Conservation (phyloP, 2,113 vertebrate species). For the Nerophis ophidion region DNA sequence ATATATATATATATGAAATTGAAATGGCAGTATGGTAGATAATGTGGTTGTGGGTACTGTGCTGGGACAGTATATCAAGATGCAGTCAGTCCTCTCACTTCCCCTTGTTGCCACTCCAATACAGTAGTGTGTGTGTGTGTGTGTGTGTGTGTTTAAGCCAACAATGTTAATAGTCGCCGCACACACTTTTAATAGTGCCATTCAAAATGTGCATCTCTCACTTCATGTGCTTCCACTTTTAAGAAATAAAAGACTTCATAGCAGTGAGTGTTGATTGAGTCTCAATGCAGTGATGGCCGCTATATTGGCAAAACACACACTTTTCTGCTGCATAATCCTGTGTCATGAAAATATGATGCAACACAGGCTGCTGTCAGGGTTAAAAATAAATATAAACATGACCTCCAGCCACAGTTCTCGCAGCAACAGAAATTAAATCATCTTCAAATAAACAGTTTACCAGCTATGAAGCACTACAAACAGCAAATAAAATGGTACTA, state of each 20-base stretch:
- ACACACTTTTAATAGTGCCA: neutral
- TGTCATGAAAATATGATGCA: constrained; percentile 56
- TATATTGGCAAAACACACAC: neutral
- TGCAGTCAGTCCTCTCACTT: constrained; percentile 71
- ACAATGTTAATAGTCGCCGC: constrained; percentile 70
- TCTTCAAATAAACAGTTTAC: neutral
- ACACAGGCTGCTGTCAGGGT: constrained; percentile 2
- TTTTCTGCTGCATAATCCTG: constrained; percentile 48
- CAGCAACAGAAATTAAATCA: no score
- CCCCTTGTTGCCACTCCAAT: constrained; percentile 73
- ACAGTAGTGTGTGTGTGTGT: constrained; percentile 65
- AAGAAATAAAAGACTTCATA: neutral
- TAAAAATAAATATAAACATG: neutral
- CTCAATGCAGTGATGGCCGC: neutral
- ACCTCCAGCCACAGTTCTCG: neutral
- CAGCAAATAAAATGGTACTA: neutral
- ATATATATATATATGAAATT: constrained; percentile 22
- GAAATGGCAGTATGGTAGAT: constrained; percentile 42
- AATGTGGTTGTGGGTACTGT: constrained; percentile 65
- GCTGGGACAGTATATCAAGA: constrained; percentile 63
- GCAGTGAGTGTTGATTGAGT: neutral
- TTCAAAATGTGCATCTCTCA: no score
- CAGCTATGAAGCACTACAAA: neutral
- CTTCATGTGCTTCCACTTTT: neutral
- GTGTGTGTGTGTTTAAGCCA: neutral